Conservation (phyloP, 2,113 vertebrate genomes). For the Cepphus grylle region DNA sequence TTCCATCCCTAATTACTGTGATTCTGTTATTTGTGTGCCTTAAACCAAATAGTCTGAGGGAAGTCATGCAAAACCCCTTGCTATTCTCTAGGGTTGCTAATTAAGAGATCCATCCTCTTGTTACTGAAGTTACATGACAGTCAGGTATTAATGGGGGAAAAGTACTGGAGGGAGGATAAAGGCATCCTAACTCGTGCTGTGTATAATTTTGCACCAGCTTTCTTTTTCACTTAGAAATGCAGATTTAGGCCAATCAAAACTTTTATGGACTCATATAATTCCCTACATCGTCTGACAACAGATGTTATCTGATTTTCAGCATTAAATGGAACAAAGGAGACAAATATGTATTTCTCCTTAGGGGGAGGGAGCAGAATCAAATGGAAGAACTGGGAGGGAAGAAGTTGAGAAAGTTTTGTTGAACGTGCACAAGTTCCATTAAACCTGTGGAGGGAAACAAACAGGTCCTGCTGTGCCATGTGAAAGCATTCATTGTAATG, state of each 20-base stretch:
- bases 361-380: not conserved
- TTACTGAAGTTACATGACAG: not conserved
- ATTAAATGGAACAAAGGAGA: not conserved
- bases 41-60: not conserved
- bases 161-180: not conserved
- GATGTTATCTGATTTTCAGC: not conserved
- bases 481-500: not conserved
- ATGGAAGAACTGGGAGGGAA: not conserved
- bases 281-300: not conserved
- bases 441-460: not conserved
- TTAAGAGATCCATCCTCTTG: not conserved
- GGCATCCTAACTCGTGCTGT: not conserved
- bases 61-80: not conserved
- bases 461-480: not conserved
- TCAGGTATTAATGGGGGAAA: not conserved
- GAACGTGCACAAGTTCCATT: accelerated
- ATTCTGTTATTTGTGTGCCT: not conserved
- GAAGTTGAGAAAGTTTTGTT: not conserved
- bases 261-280: not conserved
- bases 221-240: not conserved
- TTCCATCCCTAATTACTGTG: not conserved
- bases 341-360: not conserved
- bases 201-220: not conserved
- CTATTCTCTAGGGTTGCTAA: not conserved
- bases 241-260: not conserved